A percentile compares a stretch with the other conserved stretches of the same genome.
Evolutionary conservation across 64 coral and sea anemone genomes (phyloP).

Genomic region (Cladopsammia gracilis): DNA sequence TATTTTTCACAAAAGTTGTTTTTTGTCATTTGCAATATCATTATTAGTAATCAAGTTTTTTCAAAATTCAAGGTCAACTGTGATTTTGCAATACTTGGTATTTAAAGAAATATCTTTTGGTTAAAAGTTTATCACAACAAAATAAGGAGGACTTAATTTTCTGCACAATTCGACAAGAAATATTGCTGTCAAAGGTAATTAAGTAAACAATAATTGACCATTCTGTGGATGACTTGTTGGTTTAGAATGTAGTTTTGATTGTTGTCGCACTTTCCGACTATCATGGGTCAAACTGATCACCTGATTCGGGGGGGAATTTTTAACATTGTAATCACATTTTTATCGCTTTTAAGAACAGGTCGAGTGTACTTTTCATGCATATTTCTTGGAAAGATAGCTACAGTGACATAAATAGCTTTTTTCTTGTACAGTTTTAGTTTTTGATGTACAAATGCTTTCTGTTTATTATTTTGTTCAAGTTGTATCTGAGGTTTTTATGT

Average conservation of each 20-base stretch:
- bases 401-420: background rate
- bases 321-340: background rate
- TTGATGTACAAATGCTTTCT: constrained; percentile 16
- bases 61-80: background rate
- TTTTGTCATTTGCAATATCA: background rate
- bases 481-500: background rate
- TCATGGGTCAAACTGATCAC: background rate
- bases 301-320: background rate
- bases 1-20: too few relatives aligned
- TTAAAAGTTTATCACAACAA: too few relatives aligned
- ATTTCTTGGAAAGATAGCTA: constrained; percentile 17
- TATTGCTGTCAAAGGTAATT: too few relatives aligned
- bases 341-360: background rate
- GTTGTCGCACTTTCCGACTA: background rate
- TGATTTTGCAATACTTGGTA: too few relatives aligned
- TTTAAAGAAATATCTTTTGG: too few relatives aligned
- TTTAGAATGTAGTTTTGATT: background rate
- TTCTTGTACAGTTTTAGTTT: constrained; percentile 19
- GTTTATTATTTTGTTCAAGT: background rate
- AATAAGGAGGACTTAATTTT: too few relatives aligned
- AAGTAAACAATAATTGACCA: background rate
- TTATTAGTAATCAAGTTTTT: background rate
- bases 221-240: background rate
- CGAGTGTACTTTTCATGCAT: background rate
- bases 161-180: background rate